Conservation (phyloP, 2,888 invertebrate species). For the Dryomyza anilis region DNA sequence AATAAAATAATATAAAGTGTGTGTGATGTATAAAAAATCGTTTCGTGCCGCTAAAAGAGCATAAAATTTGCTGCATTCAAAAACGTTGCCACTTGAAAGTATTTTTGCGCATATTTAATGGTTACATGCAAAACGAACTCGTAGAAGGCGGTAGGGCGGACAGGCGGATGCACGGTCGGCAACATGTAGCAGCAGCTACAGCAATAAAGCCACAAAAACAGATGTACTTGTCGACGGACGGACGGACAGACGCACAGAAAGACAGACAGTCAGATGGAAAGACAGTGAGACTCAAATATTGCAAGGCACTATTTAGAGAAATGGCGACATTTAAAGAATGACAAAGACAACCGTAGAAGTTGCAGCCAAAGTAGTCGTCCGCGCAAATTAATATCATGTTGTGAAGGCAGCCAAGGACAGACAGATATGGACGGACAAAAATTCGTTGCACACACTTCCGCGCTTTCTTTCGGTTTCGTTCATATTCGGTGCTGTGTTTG, state of each 20-base stretch:
- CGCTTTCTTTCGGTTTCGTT: neutral
- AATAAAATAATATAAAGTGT: neutral
- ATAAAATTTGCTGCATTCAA: conserved; percentile 16
- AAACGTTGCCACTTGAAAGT: neutral
- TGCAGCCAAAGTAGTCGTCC: neutral
- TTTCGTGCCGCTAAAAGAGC: neutral
- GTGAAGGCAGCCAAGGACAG: neutral
- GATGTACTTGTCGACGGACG: neutral
- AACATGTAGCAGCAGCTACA: conserved; percentile 10
- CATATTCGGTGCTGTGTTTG: neutral
- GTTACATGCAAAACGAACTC: conserved; percentile 7
- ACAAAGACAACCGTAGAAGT: neutral
- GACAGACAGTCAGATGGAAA: conserved; percentile 19
- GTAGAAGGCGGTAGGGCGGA: neutral
- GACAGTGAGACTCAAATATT: no score
- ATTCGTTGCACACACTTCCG: conserved; percentile 2
- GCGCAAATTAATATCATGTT: conserved; percentile 12
- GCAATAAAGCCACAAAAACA: conserved; percentile 10
- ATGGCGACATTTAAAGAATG: neutral
- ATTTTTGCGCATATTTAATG: conserved; percentile 4
- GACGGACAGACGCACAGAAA: neutral
- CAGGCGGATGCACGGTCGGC: neutral
- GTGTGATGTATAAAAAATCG: neutral
- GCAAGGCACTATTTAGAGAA: no score
- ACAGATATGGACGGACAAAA: neutral